Conservation (phyloP, 2,797 vertebrate species). For the Hybognathus amarus region DNA sequence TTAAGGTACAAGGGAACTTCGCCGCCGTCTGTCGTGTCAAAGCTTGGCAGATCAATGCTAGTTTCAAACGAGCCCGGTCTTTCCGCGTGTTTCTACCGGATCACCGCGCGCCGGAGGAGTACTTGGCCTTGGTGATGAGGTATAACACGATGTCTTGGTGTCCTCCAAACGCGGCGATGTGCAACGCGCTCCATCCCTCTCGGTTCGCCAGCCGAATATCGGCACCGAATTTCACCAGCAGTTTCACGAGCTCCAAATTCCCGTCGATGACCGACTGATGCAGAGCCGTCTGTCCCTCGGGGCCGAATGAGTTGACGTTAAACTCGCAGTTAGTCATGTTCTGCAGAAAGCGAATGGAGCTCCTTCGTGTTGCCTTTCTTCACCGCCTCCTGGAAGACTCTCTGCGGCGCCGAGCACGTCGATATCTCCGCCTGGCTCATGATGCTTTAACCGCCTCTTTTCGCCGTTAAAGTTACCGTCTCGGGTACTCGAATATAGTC, state of each 20-base stretch:
- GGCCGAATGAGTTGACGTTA: slow-evolving; percentile 98
- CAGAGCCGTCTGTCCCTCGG: slow-evolving; percentile 96
- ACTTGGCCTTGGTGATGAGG: slow-evolving; percentile 99
- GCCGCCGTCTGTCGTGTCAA: slow-evolving; percentile 40
- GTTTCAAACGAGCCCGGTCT: slow-evolving; percentile 65
- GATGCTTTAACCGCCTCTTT: slow-evolving; percentile 70
- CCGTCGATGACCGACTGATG: slow-evolving; percentile 98
- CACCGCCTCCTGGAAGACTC: slow-evolving; percentile 97
- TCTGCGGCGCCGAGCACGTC: slow-evolving; percentile 89
- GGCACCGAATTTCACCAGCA: slow-evolving; percentile 97
- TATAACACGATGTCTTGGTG: slow-evolving; percentile 99
- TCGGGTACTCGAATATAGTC: slow-evolving; percentile 61
- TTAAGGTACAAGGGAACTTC: slow-evolving; percentile 65
- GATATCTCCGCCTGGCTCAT: slow-evolving; percentile 96
- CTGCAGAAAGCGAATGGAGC: slow-evolving; percentile 93
- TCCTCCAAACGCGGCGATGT: slow-evolving; percentile 97
- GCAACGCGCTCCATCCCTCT: slow-evolving; percentile 97
- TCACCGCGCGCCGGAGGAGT: slow-evolving; percentile 90
- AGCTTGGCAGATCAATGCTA: slow-evolving; percentile 76
- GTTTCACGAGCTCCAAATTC: slow-evolving; percentile 97
- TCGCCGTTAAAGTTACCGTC: slow-evolving; percentile 64
- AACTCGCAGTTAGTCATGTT: slow-evolving; percentile 98
- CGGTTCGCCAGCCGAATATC: slow-evolving; percentile 97
- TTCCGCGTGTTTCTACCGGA: slow-evolving; percentile 73
- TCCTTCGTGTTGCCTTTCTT: slow-evolving; percentile 95